These are phyloP conservation scores for Horisme vitalbata DNA, from an alignment of 2,888 invertebrate species.

Conservation along the genomic window DNA sequence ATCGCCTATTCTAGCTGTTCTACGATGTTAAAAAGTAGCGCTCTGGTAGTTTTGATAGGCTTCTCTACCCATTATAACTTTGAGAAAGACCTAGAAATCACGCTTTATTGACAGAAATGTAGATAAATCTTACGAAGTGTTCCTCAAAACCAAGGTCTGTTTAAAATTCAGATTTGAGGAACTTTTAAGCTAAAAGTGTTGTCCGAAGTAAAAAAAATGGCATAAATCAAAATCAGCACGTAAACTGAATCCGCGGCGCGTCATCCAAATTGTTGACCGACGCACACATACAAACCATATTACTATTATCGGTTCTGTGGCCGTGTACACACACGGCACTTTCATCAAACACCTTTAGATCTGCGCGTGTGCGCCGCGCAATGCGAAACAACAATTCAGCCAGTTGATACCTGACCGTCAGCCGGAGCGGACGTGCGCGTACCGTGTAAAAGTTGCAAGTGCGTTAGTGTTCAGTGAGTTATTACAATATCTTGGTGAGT, in stretches of 20 bases:
- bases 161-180: neutral
- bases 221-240: constrained; percentile 19
- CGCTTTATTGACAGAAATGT: no score
- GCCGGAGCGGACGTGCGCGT: constrained; percentile 49
- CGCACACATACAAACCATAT: constrained; percentile 44
- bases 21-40: no score
- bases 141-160: neutral
- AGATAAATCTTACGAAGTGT: no score
- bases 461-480: constrained; percentile 63
- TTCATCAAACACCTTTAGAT: constrained; percentile 46
- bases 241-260: constrained; percentile 36
- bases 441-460: constrained; percentile 41
- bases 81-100: no score
- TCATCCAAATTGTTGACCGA: constrained; percentile 48
- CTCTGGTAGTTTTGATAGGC: no score
- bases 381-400: constrained; percentile 55
- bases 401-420: constrained; percentile 62
- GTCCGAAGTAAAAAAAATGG: constrained; percentile 13
- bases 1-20: neutral
- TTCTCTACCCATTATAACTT: no score
- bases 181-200: neutral
- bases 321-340: constrained; percentile 46
- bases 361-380: constrained; percentile 44
- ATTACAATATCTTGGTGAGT: constrained; percentile 62
- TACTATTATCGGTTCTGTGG: constrained; percentile 13